A percentile compares a stretch with the other conserved stretches of the same genome.
These are phyloP conservation scores for Monopterus albus DNA, from an alignment of 2,113 vertebrate genomes.

Conservation along the genomic window DNA sequence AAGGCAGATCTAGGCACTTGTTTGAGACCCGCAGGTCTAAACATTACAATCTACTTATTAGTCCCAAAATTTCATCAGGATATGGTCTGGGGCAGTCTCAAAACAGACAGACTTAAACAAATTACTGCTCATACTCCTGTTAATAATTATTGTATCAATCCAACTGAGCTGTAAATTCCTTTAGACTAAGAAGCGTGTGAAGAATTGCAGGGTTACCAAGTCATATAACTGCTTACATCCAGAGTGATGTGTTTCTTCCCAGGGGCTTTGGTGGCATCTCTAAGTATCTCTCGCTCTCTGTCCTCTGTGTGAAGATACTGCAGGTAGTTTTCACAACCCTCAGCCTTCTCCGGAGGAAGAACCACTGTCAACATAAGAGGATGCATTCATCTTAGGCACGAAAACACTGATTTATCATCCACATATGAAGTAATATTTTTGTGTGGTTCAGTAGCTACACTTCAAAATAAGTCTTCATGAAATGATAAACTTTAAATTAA, in stretches of 20 bases:
- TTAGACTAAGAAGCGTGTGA: too few relatives aligned
- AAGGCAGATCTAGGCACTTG: conserved; percentile 33
- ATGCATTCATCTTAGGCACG: not conserved
- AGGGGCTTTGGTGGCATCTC: conserved; percentile 61
- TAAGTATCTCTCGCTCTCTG: conserved; percentile 60
- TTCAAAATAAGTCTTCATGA: too few relatives aligned
- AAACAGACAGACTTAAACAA: conserved; percentile 22
- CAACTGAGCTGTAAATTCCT: too few relatives aligned
- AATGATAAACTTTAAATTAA: too few relatives aligned
- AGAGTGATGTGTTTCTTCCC: conserved; percentile 82
- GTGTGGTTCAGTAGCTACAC: not conserved
- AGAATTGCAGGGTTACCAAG: not conserved
- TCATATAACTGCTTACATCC: conserved; percentile 68
- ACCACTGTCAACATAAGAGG: conserved; percentile 74
- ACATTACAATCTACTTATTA: conserved; percentile 61
- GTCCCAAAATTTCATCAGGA: conserved; percentile 47
- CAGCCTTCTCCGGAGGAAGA: conserved; percentile 82
- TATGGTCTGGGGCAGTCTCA: conserved; percentile 40
- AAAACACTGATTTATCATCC: not conserved
- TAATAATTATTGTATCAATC: too few relatives aligned
- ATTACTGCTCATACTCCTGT: not conserved
- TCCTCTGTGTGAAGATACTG: conserved; percentile 75
- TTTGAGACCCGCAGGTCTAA: conserved; percentile 42
- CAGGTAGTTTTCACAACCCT: conserved; percentile 76
- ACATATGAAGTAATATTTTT: not conserved